Evolutionary conservation across 2,888 invertebrate genomes (phyloP).

Genomic region (Clitarchus hookeri): DNA sequence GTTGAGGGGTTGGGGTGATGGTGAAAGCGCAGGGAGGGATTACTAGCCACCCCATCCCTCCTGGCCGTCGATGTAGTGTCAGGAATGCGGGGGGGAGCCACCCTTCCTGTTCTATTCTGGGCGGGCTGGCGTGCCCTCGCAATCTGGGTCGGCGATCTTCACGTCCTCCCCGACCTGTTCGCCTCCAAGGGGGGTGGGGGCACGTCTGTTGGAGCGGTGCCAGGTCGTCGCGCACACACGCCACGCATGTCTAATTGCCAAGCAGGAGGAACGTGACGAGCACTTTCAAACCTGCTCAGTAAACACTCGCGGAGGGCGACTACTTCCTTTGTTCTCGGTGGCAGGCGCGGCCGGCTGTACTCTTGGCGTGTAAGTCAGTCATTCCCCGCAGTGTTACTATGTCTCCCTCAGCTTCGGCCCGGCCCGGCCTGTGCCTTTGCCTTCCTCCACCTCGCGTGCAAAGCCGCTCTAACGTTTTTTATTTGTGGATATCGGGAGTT

Average conservation of each 20-base stretch:
- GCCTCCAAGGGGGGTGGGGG: slow-evolving; percentile 36
- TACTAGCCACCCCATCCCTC: background rate
- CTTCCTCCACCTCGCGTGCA: background rate
- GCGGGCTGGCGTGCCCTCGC: background rate
- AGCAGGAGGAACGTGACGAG: background rate
- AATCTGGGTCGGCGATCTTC: slow-evolving; percentile 33
- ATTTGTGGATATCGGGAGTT: too few relatives aligned
- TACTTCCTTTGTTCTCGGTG: background rate
- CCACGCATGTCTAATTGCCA: background rate
- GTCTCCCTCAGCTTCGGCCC: background rate
- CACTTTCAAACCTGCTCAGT: background rate
- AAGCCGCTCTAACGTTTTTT: too few relatives aligned
- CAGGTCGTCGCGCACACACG: background rate
- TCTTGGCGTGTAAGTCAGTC: too few relatives aligned
- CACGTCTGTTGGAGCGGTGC: background rate
- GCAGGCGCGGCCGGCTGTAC: background rate
- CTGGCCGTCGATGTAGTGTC: background rate
- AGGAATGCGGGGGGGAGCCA: slow-evolving; percentile 3
- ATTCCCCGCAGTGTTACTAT: too few relatives aligned
- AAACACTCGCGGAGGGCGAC: background rate
- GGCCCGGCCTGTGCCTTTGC: background rate
- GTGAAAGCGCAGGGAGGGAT: background rate
- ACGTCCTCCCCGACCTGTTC: slow-evolving; percentile 12
- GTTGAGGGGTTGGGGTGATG: background rate
- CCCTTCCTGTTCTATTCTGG: slow-evolving; percentile 14